A percentile compares a stretch with the other conserved stretches of the same genome.
Conservation (phyloP, 1,140 invertebrate genomes). For the Ruditapes philippinarum region DNA sequence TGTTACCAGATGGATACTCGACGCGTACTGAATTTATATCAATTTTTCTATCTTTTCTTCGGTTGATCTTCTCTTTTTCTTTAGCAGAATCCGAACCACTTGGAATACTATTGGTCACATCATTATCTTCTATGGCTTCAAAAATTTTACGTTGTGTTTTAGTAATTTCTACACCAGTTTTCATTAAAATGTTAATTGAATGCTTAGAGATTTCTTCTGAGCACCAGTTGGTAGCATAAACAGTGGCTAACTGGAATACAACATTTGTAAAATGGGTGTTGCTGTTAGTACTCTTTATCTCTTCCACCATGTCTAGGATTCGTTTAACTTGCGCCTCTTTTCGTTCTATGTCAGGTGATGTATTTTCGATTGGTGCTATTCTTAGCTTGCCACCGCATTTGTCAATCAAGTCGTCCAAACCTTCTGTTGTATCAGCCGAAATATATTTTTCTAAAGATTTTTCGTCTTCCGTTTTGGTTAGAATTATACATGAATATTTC, state of each 20-base stretch:
- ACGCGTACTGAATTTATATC: too few species aligned
- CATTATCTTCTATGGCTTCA: too few species aligned
- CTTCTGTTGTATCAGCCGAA: background rate
- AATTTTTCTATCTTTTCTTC: too few species aligned
- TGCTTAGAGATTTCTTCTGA: background rate
- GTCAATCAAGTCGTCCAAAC: background rate
- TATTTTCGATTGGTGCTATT: background rate
- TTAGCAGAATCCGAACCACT: too few species aligned
- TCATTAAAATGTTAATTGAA: background rate
- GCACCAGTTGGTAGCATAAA: background rate
- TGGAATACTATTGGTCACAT: too few species aligned
- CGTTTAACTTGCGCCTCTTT: background rate
- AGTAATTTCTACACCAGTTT: background rate
- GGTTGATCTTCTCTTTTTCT: too few species aligned
- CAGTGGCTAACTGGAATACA: background rate
- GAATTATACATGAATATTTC: slow-evolving; percentile 30
- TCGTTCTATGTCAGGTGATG: background rate
- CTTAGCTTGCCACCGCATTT: slow-evolving; percentile 17
- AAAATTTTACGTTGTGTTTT: too few species aligned
- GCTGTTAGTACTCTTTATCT: background rate
- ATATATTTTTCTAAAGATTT: slow-evolving; percentile 12
- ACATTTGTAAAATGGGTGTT: background rate
- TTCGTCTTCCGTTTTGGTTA: slow-evolving; percentile 24
- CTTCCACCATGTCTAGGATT: background rate
- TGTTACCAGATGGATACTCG: too few species aligned